Base-by-base conservation (phyloP, 2,888 invertebrate genomes). In the Cenopis cana region DNA sequence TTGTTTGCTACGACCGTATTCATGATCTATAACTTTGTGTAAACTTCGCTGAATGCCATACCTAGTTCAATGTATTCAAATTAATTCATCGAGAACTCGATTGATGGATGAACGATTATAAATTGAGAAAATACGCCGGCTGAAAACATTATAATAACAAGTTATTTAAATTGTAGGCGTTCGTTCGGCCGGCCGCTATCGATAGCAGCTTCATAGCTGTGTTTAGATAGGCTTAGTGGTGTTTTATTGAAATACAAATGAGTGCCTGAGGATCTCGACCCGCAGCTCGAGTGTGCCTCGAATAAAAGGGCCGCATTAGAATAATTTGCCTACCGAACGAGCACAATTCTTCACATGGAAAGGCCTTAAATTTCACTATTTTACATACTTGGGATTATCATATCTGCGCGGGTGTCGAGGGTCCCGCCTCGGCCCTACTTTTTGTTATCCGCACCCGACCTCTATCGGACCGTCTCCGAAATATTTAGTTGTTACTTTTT, bases 401-500 rank as follows among this genome's bases (percentile, higher is more conserved):
- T 93, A 93, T 92, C 91, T 90, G 89, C 81, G 81, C 88, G 90
- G 88, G 90, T 85, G 87, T 87, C 79, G 82, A 81, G 85, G 85
- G 86, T 82, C 86, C 86, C 82, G 80, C 75, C 73, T 74, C 74
- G 73, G 66, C 88, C 91, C 87, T 84, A 87, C 87, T 93, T 93
- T 93, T 93, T 93, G 91, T 85, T 90, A 86, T 85, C 88, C 88
- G 86, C 84, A 88, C 89, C 91, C 91, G 85, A 85, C 90, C 91
- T 90, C 90, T 89, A 91, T 90, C 89, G 89, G 88, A 78, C 85
- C 87, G 88, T 89, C 90, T 89, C 90, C 87, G 84, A 91, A 90
- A 93, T 92, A 93, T 93, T 92, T 93, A 93, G 92, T 91, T 93
- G 92, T 91, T 86, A 93, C 91, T 93, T 93, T 93, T 93, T 93